phyloP scores from a whole-genome alignment of 2,113 vertebrate genomes.

The Elachura formosa region DNA sequence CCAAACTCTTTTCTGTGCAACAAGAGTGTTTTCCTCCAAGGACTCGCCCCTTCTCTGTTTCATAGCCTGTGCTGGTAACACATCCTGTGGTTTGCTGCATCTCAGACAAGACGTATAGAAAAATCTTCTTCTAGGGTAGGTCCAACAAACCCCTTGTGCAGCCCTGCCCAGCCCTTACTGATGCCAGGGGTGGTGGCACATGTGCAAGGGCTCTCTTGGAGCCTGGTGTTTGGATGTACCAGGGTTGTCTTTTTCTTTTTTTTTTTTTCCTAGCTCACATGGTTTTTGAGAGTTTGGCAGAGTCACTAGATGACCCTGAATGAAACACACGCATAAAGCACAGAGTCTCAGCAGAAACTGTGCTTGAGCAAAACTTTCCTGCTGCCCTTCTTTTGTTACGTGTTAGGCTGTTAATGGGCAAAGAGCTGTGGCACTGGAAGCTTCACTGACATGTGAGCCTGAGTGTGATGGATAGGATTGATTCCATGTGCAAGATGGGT shows the following conservation, averaged over 20 bases:
- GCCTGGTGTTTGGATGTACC: neutral
- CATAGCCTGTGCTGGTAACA: neutral
- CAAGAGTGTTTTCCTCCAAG: neutral
- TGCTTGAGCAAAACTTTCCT: neutral
- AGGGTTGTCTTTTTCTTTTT: neutral
- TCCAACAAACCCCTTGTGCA: neutral
- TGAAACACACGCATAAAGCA: neutral
- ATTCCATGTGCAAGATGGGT: neutral
- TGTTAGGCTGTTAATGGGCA: neutral
- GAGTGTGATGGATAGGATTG: neutral
- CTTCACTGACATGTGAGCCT: neutral
- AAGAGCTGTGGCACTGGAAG: neutral
- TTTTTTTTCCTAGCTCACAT: neutral
- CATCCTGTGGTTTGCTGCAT: neutral
- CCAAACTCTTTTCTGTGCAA: neutral
- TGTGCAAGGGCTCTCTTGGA: neutral
- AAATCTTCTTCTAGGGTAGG: neutral
- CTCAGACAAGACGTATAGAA: neutral
- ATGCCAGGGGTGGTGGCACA: neutral
- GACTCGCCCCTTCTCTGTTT: neutral
- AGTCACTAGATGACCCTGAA: neutral
- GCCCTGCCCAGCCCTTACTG: neutral
- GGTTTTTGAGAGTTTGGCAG: neutral
- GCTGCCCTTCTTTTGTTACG: neutral
- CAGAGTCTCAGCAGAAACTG: neutral